Evolutionary conservation across 2,797 vertebrate genomes (phyloP).

Genomic region (Rhabdomys pumilio): DNA sequence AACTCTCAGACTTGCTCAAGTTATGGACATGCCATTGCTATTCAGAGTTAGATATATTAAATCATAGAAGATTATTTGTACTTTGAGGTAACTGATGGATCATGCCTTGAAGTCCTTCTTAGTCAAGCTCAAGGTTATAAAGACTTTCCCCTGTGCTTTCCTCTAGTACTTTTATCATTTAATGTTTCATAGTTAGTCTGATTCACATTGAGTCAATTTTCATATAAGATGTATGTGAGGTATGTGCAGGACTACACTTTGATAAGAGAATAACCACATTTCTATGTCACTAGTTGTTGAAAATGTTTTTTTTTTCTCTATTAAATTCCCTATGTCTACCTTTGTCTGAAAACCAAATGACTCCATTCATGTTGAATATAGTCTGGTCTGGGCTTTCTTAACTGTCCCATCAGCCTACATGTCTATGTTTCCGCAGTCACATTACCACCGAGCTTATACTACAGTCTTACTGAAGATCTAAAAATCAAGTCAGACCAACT

Average conservation of each 20-base stretch:
- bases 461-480: background rate
- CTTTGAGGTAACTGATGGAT: background rate
- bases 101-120: background rate
- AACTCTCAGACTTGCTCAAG: background rate
- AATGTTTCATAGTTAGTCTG: background rate
- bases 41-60: background rate
- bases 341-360: constrained; percentile 5
- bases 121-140: background rate
- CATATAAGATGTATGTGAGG: background rate
- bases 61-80: background rate
- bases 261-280: background rate
- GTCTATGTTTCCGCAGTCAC: background rate
- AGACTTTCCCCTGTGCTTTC: background rate
- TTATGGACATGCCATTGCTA: background rate
- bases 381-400: background rate
- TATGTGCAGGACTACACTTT: background rate
- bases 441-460: background rate
- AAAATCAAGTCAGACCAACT: background rate
- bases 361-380: background rate
- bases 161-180: background rate
- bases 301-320: background rate
- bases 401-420: too few relatives aligned
- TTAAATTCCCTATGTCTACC: background rate
- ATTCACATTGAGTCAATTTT: background rate
- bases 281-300: background rate